Base-by-base conservation (phyloP, 2,888 invertebrate genomes). In the Cataglyphis livida region DNA sequence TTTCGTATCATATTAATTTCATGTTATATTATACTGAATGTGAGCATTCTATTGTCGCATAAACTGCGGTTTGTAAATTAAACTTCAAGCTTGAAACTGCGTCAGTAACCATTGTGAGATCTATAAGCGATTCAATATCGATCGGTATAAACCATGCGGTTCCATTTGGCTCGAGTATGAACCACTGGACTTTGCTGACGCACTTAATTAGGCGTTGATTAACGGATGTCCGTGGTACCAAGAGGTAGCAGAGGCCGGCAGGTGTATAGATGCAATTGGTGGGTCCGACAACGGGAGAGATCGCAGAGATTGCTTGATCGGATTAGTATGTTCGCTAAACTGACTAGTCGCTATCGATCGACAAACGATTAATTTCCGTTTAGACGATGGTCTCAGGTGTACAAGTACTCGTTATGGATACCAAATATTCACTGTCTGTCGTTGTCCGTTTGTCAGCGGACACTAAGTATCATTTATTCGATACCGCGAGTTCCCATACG, bases 171-270 rank as follows among this genome's bases (percentile, higher is more conserved):
- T 41, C 35, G 82, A 59, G 57, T 70, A 83, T 71, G 75, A 82
- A 82, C 84, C 88, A 85, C 87, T 86, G 85, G 86, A 91, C 88
- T 91, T 90, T 86, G 87, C 89, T 88, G 91, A 91, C 89, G 88
- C 89, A 91, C 90, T 91, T 92, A 92, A 92, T 92, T 92, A 90
- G 90, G 76, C 87, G 83, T 87, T 91, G 92, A 91, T 92, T 92
- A 92, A 91, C 88, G 92, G 91, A 91, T 89, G 91, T 89, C 89
- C 88, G 87, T 82, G 85, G 84, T 84, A 48, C 82, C 79, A 83
- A 59, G 70, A 83, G 68, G 62, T 68, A n/a, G 78, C 38, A 78
- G 85, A 76, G 75, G 75, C 85, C 83, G 85, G 88, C 85, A 84
- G 85, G 83, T 86, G 85, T 88, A 85, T 78, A 87, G 85, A 83